phyloP scores from a whole-genome alignment of 2,113 vertebrate species.

The Pleuronectes platessa region DNA sequence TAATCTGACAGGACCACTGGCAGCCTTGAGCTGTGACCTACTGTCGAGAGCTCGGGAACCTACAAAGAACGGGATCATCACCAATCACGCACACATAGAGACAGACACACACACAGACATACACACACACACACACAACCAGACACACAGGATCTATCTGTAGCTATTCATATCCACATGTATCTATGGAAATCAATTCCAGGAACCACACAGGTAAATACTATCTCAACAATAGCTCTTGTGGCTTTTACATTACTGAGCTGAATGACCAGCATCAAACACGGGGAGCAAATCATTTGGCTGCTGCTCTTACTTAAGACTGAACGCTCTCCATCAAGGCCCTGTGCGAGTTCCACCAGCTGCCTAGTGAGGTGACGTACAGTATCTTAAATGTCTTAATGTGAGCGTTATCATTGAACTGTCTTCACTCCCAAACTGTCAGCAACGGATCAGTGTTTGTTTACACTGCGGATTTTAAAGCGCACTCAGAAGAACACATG shows the following conservation, averaged over 20 bases:
- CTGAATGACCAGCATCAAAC: not conserved
- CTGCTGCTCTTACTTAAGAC: slow-evolving; percentile 1
- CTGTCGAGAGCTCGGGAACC: slow-evolving; percentile 53
- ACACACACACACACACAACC: not conserved
- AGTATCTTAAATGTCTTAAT: slow-evolving; percentile 7
- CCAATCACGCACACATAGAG: not conserved
- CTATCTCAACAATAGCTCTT: not conserved
- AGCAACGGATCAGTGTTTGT: slow-evolving; percentile 1
- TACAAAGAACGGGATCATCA: slow-evolving; percentile 42
- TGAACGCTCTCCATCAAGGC: slow-evolving; percentile 29
- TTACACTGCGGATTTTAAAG: not conserved
- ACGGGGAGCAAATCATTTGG: slow-evolving; percentile 2
- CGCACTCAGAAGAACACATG: too few relatives aligned
- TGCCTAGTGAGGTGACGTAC: slow-evolving; percentile 2
- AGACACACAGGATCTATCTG: not conserved
- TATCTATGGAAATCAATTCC: not conserved
- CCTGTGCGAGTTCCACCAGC: not conserved
- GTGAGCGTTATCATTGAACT: too few relatives aligned
- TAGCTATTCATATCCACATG: not conserved
- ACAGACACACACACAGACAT: not conserved
- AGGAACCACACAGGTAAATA: not conserved
- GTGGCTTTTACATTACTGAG: not conserved
- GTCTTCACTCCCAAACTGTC: not conserved
- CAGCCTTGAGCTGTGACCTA: slow-evolving; percentile 65
- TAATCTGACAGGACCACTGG: slow-evolving; percentile 40